Evolutionary conservation across 30 jellyfish, hydroid and myxozoan species (phyloP).

Genomic region (Catostylus mosaicus): DNA sequence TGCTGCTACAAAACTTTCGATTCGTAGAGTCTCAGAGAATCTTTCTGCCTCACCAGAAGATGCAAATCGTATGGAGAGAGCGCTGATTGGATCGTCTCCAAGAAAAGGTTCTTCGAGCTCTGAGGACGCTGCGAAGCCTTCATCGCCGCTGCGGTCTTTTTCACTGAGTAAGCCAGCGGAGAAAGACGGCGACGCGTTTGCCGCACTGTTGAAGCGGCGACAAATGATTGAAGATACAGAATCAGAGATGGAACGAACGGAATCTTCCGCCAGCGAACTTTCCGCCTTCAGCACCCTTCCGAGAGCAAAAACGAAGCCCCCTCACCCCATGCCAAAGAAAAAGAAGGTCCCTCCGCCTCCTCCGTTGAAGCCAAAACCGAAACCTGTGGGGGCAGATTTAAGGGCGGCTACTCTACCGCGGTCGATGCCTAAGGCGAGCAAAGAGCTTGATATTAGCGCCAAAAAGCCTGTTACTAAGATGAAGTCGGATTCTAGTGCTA

Average conservation of each 20-base stretch:
- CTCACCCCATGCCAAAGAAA: conserved; percentile 30
- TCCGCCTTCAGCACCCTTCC: conserved; percentile 69
- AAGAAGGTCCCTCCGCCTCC: conserved; percentile 65
- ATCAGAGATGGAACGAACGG: conserved; percentile 45
- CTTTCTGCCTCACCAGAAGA: neutral
- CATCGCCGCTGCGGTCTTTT: neutral
- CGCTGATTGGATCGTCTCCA: conserved; percentile 8
- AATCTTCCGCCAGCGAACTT: conserved; percentile 36
- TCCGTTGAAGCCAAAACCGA: conserved; percentile 65
- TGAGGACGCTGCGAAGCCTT: neutral
- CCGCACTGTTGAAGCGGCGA: conserved; percentile 41
- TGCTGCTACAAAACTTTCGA: neutral
- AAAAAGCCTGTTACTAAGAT: neutral
- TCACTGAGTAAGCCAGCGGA: neutral
- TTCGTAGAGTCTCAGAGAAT: neutral
- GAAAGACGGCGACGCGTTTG: conserved; percentile 35
- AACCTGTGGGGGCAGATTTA: conserved; percentile 21
- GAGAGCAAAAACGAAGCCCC: conserved; percentile 40
- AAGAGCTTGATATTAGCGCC: neutral
- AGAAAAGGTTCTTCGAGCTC: neutral
- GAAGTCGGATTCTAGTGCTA: neutral
- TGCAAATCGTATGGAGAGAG: neutral
- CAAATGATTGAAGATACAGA: conserved; percentile 29
- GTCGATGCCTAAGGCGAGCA: conserved; percentile 28
- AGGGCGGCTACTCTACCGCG: conserved; percentile 56